Evolutionary conservation across 2,888 invertebrate species (phyloP), one percentile per base, ranked within the genome.

Genomic region (Diadromus collaris): DNA sequence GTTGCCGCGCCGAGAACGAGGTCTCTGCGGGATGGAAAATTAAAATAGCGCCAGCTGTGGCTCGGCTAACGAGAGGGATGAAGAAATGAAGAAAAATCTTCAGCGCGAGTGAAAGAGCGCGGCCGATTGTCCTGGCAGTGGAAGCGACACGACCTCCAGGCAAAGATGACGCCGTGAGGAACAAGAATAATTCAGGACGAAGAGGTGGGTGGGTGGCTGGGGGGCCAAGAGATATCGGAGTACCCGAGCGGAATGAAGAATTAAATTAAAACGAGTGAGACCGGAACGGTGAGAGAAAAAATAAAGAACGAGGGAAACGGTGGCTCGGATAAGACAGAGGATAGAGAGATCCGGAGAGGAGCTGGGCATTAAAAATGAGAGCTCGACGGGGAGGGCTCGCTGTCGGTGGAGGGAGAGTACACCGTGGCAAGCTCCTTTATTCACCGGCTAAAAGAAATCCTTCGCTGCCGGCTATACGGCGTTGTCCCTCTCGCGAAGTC

Each of bases 361-460:
- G n/a, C n/a, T n/a, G 64, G 44, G 76, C 58, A 72, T 79, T 76
- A 68, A 64, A 70, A 79, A 79, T 75, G 38, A 41, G 41, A 72
- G 46, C 46, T 61, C 63, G 13, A 48, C 16, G 21, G 65, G 38
- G 65, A 69, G 48, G 34, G 38, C 46, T 58, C 70, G 10, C 38
- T 27, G 27, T 21, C 56, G 13, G 38, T 10, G 16, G 38, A 38
- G 16, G 38, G 38, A 38, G 51, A 38, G 46, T 58, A 71, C 48
- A 63, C 41, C 38, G 54, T 38, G 67, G 44, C 58, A 63, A 63
- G 64, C 41, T 72, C 63, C 58, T 72, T 79, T 71, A 48, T 44
- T 75, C 72, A 60, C 51, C 60, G 41, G 19, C 54, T 44, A 51
- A 54, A 76, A 64, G 58, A 69, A 72, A 51, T n/a, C 69, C 60